A percentile compares a stretch with the other conserved stretches of the same genome.
phyloP scores from a whole-genome alignment of 2,797 vertebrate species.

The Serranus cabrilla region DNA sequence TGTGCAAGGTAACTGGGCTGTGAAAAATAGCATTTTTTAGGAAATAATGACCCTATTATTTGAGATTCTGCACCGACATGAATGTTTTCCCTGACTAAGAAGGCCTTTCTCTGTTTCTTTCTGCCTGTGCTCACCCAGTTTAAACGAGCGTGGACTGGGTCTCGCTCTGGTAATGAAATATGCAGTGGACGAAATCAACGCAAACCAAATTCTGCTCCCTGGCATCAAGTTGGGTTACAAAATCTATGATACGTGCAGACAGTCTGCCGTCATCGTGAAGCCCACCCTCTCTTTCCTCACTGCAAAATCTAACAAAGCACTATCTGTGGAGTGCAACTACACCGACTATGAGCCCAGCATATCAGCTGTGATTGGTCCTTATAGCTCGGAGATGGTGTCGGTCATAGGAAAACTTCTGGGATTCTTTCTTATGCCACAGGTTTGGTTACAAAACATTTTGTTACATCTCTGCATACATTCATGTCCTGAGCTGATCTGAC shows the following conservation, averaged over 20 bases:
- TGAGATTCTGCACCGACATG: constrained; percentile 5
- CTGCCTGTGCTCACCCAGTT: constrained; percentile 56
- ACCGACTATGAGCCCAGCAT: constrained; percentile 86
- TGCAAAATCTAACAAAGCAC: constrained; percentile 41
- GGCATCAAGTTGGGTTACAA: constrained; percentile 83
- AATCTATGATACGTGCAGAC: constrained; percentile 82
- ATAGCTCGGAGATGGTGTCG: constrained; percentile 84
- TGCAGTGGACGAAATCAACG: constrained; percentile 86
- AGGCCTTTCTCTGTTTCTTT: background rate
- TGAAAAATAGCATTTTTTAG: background rate
- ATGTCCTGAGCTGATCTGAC: background rate
- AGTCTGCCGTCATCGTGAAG: constrained; percentile 78
- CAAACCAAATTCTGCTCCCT: constrained; percentile 76
- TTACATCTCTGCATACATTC: background rate
- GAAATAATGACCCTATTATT: constrained; percentile 1
- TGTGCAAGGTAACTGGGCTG: constrained; percentile 77
- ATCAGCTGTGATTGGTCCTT: constrained; percentile 89
- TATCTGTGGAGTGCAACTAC: constrained; percentile 87
- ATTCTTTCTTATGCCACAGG: constrained; percentile 94
- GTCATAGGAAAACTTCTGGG: constrained; percentile 89
- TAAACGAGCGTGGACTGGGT: constrained; percentile 76
- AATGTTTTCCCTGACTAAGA: constrained; percentile 12
- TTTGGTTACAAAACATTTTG: constrained; percentile 62
- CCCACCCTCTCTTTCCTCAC: constrained; percentile 82
- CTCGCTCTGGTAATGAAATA: constrained; percentile 87